Conservation (phyloP, 2,797 vertebrate species). For the Amniataba percoides region DNA sequence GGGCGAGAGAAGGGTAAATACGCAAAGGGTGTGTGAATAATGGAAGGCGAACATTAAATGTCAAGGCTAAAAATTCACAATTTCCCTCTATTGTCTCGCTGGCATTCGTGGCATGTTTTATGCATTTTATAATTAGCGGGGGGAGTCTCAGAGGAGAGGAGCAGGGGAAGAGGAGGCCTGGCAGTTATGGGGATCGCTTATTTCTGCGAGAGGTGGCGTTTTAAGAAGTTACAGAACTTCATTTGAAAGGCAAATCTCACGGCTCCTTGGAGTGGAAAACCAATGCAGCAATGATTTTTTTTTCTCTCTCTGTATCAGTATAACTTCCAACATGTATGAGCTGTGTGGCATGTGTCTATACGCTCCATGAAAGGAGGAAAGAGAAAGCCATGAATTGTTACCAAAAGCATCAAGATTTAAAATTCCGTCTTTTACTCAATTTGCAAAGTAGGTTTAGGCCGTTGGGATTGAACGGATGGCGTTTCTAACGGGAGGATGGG, state of each 20-base stretch:
- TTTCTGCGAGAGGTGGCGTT: conserved; percentile 59
- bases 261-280: conserved; percentile 25
- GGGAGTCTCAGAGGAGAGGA: conserved; percentile 62
- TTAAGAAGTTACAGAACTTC: conserved; percentile 61
- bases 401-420: conserved; percentile 22
- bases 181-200: conserved; percentile 51
- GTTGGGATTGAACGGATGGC: conserved; percentile 1
- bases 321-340: conserved; percentile 20
- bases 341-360: background rate
- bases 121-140: conserved; percentile 86
- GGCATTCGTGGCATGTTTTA: conserved; percentile 83
- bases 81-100: conserved; percentile 81
- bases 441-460: conserved; percentile 6
- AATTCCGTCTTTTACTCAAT: conserved; percentile 19
- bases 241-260: conserved; percentile 80
- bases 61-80: conserved; percentile 83
- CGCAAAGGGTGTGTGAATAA: conserved; percentile 82
- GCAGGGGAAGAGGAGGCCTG: conserved; percentile 38
- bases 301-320: conserved; percentile 42
- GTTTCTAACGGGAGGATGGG: background rate
- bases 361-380: background rate
- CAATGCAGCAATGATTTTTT: conserved; percentile 21
- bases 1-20: conserved; percentile 78
- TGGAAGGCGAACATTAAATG: conserved; percentile 85
- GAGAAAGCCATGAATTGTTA: background rate